These are phyloP conservation scores for Agapostemon virescens DNA, from an alignment of 2,888 invertebrate species.

Conservation along the genomic window DNA sequence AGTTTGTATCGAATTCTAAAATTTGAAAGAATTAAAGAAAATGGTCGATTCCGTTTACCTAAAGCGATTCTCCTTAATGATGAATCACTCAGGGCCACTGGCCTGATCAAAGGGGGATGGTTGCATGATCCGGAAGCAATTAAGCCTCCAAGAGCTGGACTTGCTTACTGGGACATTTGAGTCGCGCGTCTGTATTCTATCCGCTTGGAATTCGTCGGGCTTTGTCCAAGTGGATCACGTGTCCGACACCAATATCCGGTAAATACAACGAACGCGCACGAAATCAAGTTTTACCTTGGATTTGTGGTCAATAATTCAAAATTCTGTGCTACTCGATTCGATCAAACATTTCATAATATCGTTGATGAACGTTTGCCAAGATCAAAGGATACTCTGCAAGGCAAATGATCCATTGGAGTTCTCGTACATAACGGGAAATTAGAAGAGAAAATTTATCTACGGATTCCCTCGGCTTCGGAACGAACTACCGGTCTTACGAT, in stretches of 20 bases:
- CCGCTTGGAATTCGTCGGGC: conserved; percentile 23
- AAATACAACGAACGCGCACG: background rate
- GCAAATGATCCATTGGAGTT: conserved; percentile 15
- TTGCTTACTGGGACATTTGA: conserved; percentile 48
- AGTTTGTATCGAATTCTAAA: background rate
- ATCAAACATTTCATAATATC: background rate
- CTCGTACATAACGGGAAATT: conserved; percentile 18
- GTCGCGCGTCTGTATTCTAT: background rate
- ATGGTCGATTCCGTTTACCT: conserved; percentile 22
- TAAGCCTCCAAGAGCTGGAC: conserved; percentile 43
- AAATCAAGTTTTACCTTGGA: background rate
- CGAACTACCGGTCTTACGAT: background rate
- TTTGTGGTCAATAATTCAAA: background rate
- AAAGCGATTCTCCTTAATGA: conserved; percentile 40
- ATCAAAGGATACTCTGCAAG: conserved; percentile 27
- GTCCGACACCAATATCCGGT: background rate
- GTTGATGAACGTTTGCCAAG: background rate
- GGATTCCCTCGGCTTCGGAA: background rate
- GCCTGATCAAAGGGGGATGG: conserved; percentile 46
- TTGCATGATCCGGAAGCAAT: conserved; percentile 40
- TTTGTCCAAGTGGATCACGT: conserved; percentile 28
- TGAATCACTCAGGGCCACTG: conserved; percentile 25
- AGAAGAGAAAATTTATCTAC: conserved; percentile 14
- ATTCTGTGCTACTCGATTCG: background rate
- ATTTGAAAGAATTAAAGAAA: background rate